phyloP scores from a whole-genome alignment of 2,797 vertebrate genomes.

The Eupleurogrammus muticus region DNA sequence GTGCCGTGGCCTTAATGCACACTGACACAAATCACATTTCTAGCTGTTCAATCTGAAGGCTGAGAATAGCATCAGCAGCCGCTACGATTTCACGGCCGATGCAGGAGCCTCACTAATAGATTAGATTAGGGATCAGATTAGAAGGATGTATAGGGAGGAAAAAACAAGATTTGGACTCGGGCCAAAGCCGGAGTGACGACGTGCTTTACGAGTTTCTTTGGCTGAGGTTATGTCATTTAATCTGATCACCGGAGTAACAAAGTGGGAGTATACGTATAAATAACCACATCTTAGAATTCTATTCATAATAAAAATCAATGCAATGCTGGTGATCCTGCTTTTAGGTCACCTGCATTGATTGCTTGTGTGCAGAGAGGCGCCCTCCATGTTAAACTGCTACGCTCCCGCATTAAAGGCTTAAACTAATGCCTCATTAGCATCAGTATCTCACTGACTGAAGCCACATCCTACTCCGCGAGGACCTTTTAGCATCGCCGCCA shows the following conservation, averaged over 20 bases:
- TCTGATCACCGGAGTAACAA: no score
- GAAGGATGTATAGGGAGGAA: slow-evolving; percentile 14
- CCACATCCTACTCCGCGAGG: slow-evolving; percentile 27
- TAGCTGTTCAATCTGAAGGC: slow-evolving; percentile 5
- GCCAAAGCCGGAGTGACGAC: background rate
- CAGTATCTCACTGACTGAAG: slow-evolving; percentile 55
- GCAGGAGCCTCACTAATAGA: slow-evolving; percentile 31
- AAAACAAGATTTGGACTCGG: background rate
- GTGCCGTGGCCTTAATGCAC: slow-evolving; percentile 15
- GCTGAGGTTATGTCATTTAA: background rate
- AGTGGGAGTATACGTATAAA: background rate
- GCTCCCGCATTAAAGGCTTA: slow-evolving; percentile 64
- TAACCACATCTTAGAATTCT: no score
- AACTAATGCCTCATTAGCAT: slow-evolving; percentile 68
- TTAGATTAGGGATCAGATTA: slow-evolving; percentile 48
- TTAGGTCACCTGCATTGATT: slow-evolving; percentile 44
- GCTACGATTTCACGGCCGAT: background rate
- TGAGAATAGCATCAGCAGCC: slow-evolving; percentile 12
- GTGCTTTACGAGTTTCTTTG: background rate
- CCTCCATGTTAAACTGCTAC: slow-evolving; percentile 61
- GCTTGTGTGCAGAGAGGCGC: slow-evolving; percentile 36
- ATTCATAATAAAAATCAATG: no score
- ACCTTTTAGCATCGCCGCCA: slow-evolving; percentile 32
- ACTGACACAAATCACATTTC: slow-evolving; percentile 15
- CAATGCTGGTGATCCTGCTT: background rate